Base-by-base conservation (phyloP, 2,888 invertebrate genomes). In the Drosophila nr. fundita region DNA sequence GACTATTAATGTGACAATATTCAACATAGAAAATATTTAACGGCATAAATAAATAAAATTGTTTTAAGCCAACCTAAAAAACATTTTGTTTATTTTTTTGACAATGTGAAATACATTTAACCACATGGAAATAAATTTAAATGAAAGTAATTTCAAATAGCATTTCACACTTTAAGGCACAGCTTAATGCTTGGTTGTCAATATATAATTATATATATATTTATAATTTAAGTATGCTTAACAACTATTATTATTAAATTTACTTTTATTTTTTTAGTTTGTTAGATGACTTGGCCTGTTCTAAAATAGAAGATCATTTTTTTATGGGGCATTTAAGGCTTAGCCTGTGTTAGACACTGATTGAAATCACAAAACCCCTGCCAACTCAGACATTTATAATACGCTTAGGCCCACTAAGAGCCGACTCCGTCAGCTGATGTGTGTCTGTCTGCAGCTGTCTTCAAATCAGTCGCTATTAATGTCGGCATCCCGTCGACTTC, bases 401-500 rank as follows among this genome's bases (percentile, higher is more conserved):
- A 69, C 45, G 52, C 36, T 57, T 57, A 32, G 40, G 40, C 24
- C 18, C 50, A 27, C 29, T 6, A 38, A 38, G 45, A 45, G 32
- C 50, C 27, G 64, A 64, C 21, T 50, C 36, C 30, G 42, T 36
- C 0, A 61, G 42, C 53, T 64, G 48, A 30, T 40, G 40, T 42
- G 30, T 50, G 38, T 53, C 24, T 54, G 38, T 40, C 24, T 53
- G 8, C 53, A 69, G 75, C 72, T 67, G 64, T 62, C 62, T 54
- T 32, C 68, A 79, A 68, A 71, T 75, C 76, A 79, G 80, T 63
- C 59, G 61, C 57, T 55, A 75, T 70, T 84, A 84, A 87, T 82
- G 86, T 85, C 86, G 75, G 60, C 80, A 73, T 72, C 64, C 71
- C 77, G 88, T 77, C 80, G 80, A 71, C 80, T 82, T 77, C 71